Percentiles rank a stretch among this genome's conserved stretches.
These are phyloP conservation scores for Orestias chungarensis DNA, from an alignment of 2,797 vertebrate genomes.

Conservation along the genomic window DNA sequence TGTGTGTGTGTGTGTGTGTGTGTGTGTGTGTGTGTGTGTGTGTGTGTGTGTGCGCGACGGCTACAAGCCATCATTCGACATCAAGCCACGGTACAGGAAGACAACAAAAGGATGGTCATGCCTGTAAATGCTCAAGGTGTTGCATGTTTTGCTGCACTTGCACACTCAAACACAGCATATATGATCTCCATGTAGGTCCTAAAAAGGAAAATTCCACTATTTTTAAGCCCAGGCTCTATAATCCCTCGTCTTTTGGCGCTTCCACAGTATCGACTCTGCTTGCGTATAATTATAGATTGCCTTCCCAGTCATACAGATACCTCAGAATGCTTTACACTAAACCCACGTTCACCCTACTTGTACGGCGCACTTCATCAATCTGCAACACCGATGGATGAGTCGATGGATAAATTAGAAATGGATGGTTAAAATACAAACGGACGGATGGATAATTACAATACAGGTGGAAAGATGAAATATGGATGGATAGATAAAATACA, in stretches of 20 bases:
- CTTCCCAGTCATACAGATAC: background rate
- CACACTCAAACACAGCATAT: constrained; percentile 2
- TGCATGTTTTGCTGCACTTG: constrained; percentile 1
- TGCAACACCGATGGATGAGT: too few species aligned
- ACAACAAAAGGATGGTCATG: constrained; percentile 31
- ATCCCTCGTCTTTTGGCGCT: background rate
- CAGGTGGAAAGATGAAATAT: background rate
- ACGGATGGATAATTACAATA: background rate
- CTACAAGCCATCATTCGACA: constrained; percentile 45
- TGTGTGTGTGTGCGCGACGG: background rate
- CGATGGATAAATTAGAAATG: background rate
- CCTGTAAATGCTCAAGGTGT: constrained; percentile 18
- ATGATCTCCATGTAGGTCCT: constrained; percentile 46
- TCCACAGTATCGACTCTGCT: constrained; percentile 4
- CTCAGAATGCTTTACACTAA: background rate
- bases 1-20: constrained; percentile 11
- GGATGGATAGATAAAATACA: background rate
- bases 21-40: constrained; percentile 14
- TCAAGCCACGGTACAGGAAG: constrained; percentile 7
- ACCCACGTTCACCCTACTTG: background rate
- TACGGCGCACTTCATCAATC: too few species aligned
- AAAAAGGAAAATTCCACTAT: constrained; percentile 24
- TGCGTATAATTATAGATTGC: background rate
- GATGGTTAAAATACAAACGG: background rate
- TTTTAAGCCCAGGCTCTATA: background rate